Conservation (phyloP, 2,797 vertebrate genomes). For the Fistularia tabacaria region DNA sequence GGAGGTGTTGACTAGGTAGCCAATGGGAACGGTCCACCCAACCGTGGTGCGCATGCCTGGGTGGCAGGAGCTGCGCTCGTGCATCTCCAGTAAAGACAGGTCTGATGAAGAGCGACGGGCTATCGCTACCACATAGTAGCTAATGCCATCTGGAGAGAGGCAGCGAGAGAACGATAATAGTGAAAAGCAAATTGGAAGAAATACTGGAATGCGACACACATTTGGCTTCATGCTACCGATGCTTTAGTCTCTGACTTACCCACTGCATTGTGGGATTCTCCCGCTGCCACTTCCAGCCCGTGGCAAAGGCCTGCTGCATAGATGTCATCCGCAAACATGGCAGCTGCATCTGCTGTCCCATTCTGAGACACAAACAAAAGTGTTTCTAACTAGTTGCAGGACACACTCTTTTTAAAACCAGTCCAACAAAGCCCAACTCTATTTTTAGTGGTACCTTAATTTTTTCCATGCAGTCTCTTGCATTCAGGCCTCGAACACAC, state of each 20-base stretch:
- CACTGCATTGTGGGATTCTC: conserved; percentile 76
- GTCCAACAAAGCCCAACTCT: background rate
- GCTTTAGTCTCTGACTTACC: conserved; percentile 52
- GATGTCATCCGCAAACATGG: conserved; percentile 78
- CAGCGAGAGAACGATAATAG: background rate
- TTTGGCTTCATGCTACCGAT: background rate
- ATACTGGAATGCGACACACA: background rate
- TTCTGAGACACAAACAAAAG: conserved; percentile 58
- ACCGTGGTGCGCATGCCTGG: conserved; percentile 80
- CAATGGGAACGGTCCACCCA: conserved; percentile 82
- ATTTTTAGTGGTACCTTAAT: conserved; percentile 70
- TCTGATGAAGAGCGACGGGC: conserved; percentile 77
- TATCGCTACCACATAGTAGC: conserved; percentile 79
- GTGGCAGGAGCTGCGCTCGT: conserved; percentile 81
- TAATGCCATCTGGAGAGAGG: conserved; percentile 65
- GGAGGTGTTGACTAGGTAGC: conserved; percentile 81
- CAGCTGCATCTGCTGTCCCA: conserved; percentile 75
- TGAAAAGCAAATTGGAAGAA: too few relatives aligned
- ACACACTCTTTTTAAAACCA: background rate
- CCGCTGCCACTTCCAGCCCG: conserved; percentile 75
- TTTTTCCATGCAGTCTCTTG: conserved; percentile 74
- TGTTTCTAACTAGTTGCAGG: conserved; percentile 1
- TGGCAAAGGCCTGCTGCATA: conserved; percentile 77
- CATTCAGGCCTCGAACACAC: conserved; percentile 69
- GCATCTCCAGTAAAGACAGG: conserved; percentile 81